Percentiles rank a stretch among this genome's conserved stretches.
Conservation (phyloP, 2,113 vertebrate genomes). For the Sebastes fasciatus region DNA sequence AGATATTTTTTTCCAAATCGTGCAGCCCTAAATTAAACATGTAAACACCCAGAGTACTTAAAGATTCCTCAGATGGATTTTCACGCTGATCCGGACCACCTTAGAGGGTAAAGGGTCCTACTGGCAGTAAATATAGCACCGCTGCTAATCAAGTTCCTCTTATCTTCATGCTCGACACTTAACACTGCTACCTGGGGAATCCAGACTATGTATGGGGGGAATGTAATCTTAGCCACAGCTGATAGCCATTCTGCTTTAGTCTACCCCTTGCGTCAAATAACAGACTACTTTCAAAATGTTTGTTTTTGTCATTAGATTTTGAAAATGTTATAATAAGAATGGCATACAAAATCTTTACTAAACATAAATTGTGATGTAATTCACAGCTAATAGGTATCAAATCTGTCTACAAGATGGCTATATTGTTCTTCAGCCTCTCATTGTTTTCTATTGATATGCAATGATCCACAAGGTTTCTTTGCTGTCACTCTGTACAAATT, state of each 20-base stretch:
- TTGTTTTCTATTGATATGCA: not conserved
- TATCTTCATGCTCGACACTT: slow-evolving; percentile 77
- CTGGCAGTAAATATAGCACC: slow-evolving; percentile 75
- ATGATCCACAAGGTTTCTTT: not conserved
- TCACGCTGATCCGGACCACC: slow-evolving; percentile 8
- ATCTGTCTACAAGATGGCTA: not conserved
- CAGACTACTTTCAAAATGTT: not conserved
- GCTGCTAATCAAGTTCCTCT: slow-evolving; percentile 69
- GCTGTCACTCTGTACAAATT: not conserved
- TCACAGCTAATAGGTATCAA: not conserved
- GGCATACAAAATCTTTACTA: not conserved
- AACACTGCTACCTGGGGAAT: slow-evolving; percentile 74
- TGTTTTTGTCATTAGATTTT: not conserved
- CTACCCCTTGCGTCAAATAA: slow-evolving; percentile 8
- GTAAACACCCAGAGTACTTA: not conserved
- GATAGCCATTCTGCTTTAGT: slow-evolving; percentile 46
- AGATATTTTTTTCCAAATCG: no score
- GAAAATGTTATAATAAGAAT: not conserved
- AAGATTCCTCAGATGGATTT: slow-evolving; percentile 22
- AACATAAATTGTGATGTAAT: not conserved
- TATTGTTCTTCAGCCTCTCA: not conserved
- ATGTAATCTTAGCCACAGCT: slow-evolving; percentile 65
- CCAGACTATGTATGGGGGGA: slow-evolving; percentile 63
- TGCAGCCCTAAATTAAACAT: no score
- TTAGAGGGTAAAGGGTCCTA: slow-evolving; percentile 57